Percentiles rank a stretch among this genome's conserved stretches.
Evolutionary conservation across 2,797 vertebrate species (phyloP).

Genomic region (Heliangelus exortis): DNA sequence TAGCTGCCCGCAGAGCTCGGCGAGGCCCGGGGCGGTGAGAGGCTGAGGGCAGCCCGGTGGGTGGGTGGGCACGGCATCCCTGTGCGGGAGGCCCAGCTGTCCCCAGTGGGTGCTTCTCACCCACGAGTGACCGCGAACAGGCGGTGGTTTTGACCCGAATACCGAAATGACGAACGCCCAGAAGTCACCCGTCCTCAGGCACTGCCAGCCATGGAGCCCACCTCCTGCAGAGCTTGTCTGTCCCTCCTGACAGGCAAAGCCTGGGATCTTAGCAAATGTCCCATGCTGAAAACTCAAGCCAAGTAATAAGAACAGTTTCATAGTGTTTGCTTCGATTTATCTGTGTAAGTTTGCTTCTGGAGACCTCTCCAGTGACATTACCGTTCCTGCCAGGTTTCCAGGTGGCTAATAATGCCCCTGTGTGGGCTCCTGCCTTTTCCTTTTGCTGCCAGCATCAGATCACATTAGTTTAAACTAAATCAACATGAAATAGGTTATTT

Average conservation of each 20-base stretch:
- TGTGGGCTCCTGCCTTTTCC: background rate
- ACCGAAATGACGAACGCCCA: rapidly evolving
- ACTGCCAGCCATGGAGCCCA: rapidly evolving
- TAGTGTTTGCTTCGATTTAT: rapidly evolving
- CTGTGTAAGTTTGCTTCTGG: rapidly evolving
- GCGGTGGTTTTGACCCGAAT: too few species aligned
- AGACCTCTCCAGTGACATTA: rapidly evolving
- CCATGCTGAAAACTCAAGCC: background rate
- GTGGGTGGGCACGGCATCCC: background rate
- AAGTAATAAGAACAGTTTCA: background rate
- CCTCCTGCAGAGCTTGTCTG: background rate
- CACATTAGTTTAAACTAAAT: background rate
- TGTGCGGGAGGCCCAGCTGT: background rate
- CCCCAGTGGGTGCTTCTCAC: background rate
- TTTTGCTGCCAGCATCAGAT: too few species aligned
- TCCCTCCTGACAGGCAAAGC: background rate
- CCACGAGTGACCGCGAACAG: rapidly evolving
- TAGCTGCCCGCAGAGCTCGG: background rate
- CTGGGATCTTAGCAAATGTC: too few species aligned
- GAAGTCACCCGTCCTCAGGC: too few species aligned
- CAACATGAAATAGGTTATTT: background rate
- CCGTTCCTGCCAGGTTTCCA: background rate
- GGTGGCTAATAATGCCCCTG: rapidly evolving
- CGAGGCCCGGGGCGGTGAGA: background rate
- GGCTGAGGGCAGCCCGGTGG: background rate